phyloP scores from a whole-genome alignment of 2,797 vertebrate species.

The Steatocranus sp. region DNA sequence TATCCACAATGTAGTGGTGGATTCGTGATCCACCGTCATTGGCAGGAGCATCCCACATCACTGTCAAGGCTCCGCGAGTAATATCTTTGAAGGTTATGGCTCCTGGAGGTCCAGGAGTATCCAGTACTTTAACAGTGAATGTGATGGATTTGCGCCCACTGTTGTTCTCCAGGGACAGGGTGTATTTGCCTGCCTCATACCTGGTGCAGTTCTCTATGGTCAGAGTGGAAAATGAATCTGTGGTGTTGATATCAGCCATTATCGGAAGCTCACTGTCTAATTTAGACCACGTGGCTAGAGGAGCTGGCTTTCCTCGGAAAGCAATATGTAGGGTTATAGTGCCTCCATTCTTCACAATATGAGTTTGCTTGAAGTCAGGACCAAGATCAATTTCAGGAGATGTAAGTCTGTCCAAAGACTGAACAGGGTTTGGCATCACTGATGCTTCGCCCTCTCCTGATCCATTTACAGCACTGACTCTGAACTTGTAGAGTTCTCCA shows the following conservation, averaged over 20 bases:
- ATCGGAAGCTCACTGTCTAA: slow-evolving; percentile 85
- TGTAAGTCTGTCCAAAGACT: slow-evolving; percentile 89
- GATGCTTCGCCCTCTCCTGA: slow-evolving; percentile 91
- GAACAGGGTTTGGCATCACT: slow-evolving; percentile 81
- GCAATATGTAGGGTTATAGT: slow-evolving; percentile 86
- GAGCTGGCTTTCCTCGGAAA: slow-evolving; percentile 90
- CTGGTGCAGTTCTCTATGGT: slow-evolving; percentile 93
- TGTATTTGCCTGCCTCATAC: slow-evolving; percentile 96
- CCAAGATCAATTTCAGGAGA: slow-evolving; percentile 95
- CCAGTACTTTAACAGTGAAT: slow-evolving; percentile 94
- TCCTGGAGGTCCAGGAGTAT: slow-evolving; percentile 94
- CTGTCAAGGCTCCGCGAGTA: slow-evolving; percentile 85
- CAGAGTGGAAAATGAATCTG: slow-evolving; percentile 88
- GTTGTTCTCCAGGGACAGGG: slow-evolving; percentile 93
- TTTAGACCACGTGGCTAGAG: slow-evolving; percentile 91
- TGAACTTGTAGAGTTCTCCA: slow-evolving; percentile 95
- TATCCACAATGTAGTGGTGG: slow-evolving; percentile 92
- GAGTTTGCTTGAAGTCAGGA: slow-evolving; percentile 95
- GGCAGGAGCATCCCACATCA: slow-evolving; percentile 95
- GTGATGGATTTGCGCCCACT: slow-evolving; percentile 93
- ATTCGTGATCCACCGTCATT: slow-evolving; percentile 92
- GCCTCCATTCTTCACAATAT: slow-evolving; percentile 91
- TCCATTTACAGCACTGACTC: slow-evolving; percentile 92
- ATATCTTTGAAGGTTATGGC: slow-evolving; percentile 94
- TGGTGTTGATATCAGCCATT: slow-evolving; percentile 89